Evolutionary conservation across 2,797 vertebrate genomes (phyloP).

Genomic region (Pseudotriccus pelzelni): DNA sequence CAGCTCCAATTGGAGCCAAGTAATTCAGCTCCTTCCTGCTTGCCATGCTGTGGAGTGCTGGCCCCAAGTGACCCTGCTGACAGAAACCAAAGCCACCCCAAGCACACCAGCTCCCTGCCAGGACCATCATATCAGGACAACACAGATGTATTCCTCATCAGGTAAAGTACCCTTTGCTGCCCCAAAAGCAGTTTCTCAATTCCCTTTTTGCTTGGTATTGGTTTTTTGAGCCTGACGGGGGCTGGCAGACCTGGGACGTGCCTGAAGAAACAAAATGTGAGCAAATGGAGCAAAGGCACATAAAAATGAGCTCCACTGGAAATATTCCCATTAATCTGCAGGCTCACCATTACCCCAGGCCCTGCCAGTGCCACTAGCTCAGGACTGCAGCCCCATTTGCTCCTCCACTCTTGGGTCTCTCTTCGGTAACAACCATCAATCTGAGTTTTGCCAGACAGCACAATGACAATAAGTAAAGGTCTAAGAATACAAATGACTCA

Average conservation of each 20-base stretch:
- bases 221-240: background rate
- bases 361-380: background rate
- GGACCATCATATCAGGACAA: background rate
- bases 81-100: background rate
- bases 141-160: background rate
- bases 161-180: background rate
- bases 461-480: slow-evolving; percentile 71
- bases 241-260: background rate
- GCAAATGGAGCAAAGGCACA: background rate
- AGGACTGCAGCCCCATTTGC: slow-evolving; percentile 30
- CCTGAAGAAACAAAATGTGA: background rate
- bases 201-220: background rate
- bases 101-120: background rate
- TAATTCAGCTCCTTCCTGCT: background rate
- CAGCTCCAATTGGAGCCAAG: background rate
- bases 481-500: slow-evolving; percentile 65
- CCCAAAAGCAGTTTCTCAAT: background rate
- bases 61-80: background rate
- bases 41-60: background rate
- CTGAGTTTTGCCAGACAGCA: slow-evolving; percentile 53
- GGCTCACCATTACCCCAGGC: background rate
- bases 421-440: slow-evolving; percentile 47
- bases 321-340: background rate
- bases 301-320: background rate
- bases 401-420: slow-evolving; percentile 23